A percentile compares a stretch with the other conserved stretches of the same genome.
These are phyloP conservation scores for Cyphomyrus plagiostoma DNA, from an alignment of 2,113 vertebrate genomes.

Conservation along the genomic window DNA sequence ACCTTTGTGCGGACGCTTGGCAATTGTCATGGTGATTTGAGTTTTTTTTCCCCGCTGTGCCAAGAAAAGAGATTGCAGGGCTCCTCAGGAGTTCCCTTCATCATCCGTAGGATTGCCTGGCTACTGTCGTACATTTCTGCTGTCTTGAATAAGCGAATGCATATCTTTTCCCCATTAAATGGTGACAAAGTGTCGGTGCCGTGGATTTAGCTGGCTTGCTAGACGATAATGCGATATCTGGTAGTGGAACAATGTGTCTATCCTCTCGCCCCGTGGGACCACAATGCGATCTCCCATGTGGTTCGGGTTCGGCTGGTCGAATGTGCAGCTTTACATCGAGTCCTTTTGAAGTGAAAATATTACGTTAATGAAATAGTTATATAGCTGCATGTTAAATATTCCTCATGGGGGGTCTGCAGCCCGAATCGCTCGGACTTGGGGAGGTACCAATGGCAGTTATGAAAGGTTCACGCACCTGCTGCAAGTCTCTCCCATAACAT, in stretches of 20 bases:
- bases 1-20: conserved; percentile 16
- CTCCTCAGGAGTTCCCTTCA: neutral
- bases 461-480: neutral
- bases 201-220: neutral
- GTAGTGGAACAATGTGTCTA: neutral
- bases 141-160: neutral
- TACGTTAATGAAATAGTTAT: neutral
- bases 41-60: neutral
- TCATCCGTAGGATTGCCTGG: neutral
- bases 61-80: conserved; percentile 1
- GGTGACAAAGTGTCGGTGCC: neutral
- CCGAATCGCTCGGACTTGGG: neutral
- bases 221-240: neutral
- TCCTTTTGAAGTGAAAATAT: neutral
- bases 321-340: neutral
- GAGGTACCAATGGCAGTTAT: neutral
- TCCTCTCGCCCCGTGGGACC: neutral
- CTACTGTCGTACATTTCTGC: neutral
- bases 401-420: neutral
- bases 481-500: neutral
- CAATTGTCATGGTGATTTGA: conserved; percentile 25
- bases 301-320: neutral
- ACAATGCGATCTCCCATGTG: neutral
- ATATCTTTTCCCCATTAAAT: neutral
- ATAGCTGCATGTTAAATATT: neutral